Evolutionary conservation across 2,113 vertebrate genomes (phyloP).

Genomic region (Melozone crissalis): DNA sequence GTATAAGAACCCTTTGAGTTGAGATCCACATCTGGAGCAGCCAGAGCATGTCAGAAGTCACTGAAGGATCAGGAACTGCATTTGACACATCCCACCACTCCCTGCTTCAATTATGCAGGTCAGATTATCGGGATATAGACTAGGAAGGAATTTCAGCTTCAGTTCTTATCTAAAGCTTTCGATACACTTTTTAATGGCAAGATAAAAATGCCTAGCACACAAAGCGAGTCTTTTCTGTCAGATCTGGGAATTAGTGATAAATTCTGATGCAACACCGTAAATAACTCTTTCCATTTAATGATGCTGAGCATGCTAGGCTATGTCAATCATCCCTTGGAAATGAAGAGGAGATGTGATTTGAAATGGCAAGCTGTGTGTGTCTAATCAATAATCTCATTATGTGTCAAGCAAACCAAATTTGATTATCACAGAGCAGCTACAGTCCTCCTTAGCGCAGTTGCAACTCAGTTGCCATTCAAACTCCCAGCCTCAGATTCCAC

Average conservation of each 20-base stretch:
- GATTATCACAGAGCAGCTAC: slow-evolving; percentile 41
- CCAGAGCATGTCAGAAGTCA: neutral
- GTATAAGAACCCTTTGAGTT: neutral
- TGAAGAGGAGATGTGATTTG: slow-evolving; percentile 57
- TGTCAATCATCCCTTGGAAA: slow-evolving; percentile 53
- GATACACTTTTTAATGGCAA: slow-evolving; percentile 30
- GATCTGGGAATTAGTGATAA: slow-evolving; percentile 54
- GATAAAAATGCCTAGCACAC: slow-evolving; percentile 33
- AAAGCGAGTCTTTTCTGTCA: slow-evolving; percentile 36
- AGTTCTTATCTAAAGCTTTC: neutral
- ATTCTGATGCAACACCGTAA: slow-evolving; percentile 37
- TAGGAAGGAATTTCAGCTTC: neutral
- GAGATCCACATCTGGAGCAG: neutral
- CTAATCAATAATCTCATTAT: slow-evolving; percentile 69
- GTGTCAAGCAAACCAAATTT: slow-evolving; percentile 61
- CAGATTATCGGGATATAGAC: neutral
- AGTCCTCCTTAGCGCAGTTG: neutral
- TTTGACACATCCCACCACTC: neutral
- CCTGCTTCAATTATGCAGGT: neutral
- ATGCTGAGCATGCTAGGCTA: slow-evolving; percentile 42
- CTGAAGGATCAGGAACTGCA: neutral
- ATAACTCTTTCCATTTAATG: slow-evolving; percentile 55
- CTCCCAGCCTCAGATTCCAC: neutral
- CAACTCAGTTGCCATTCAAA: slow-evolving; percentile 11
- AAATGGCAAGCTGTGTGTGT: slow-evolving; percentile 45